Base-by-base conservation (phyloP, 2,888 invertebrate genomes). In the Zelleria hepariella region DNA sequence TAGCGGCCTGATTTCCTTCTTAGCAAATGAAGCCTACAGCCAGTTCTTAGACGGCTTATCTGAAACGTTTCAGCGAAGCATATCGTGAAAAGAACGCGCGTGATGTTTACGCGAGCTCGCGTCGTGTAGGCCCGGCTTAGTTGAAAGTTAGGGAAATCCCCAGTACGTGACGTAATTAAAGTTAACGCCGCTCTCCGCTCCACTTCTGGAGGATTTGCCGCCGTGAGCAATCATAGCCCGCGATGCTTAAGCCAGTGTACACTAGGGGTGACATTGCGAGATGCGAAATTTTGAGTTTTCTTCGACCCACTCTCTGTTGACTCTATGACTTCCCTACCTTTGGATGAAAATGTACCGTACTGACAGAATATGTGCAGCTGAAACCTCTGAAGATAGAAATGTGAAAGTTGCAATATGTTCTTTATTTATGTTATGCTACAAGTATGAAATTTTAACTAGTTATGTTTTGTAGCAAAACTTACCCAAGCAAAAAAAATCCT, bases 131-230 rank as follows among this genome's bases (percentile, higher is more conserved):
- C 73, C 65, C 68, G 66, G 76, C 76, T 78, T 76, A 75, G 72
- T 72, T 71, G 70, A 69, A 74, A 80, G 74, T 81, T 78, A 74
- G 74, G 73, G 71, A 71, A 80, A 80, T 77, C 79, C 78, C 67
- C 62, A 66, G 69, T 77, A 79, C 81, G 81, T 81, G 81, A 81
- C 72, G 72, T 79, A 79, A 79, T 81, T 80, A 80, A 60, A 60
- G 62, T 60, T 62, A 60, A 60, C 56, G 56, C 59, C 55, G 59
- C 42, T 26, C 58, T 60, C 48, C 56, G 57, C 42, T 26, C 57
- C 51, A 51, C 61, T 57, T 47, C 58, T 51, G 47, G 61, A 55
- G 49, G 59, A 55, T 62, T 62, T 60, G 62, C 55, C 57, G 57
- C 52, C 62, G 62, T 62, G 60, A 60, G 62, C 62, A 62, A 62